Percentiles rank a stretch among this genome's conserved stretches.
Evolutionary conservation across 2,797 vertebrate species (phyloP).

Genomic region (Phalanger gymnotis): DNA sequence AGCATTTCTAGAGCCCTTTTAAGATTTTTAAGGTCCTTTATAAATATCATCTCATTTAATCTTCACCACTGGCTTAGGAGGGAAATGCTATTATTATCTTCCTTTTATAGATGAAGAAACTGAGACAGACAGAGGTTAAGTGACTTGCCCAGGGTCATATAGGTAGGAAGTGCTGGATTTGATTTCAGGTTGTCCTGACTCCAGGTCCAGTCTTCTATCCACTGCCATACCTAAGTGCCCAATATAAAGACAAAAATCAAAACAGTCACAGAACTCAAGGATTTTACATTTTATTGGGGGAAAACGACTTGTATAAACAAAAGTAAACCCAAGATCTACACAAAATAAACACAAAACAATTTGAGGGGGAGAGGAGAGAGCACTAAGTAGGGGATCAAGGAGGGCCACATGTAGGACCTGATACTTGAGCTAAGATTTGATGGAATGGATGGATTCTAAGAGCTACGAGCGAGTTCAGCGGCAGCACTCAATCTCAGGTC

Average conservation of each 20-base stretch:
- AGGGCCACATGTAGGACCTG: background rate
- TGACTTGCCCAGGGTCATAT: background rate
- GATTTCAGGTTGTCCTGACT: background rate
- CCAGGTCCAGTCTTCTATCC: background rate
- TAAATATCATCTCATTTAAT: background rate
- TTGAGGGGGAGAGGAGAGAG: background rate
- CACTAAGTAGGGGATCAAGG: background rate
- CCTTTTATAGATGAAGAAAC: background rate
- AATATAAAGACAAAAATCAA: background rate
- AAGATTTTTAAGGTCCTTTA: background rate
- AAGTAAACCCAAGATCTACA: background rate
- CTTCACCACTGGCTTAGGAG: background rate
- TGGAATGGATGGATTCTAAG: background rate
- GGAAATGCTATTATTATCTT: background rate
- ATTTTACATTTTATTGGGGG: background rate
- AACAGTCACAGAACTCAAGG: background rate
- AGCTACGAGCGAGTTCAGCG: background rate
- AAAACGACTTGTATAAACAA: background rate
- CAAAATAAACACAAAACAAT: background rate
- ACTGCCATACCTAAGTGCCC: background rate
- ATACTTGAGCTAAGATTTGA: background rate
- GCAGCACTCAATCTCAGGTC: background rate
- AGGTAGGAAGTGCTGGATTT: background rate
- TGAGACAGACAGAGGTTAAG: background rate
- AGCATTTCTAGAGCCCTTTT: background rate